Base-by-base conservation (phyloP, 2,797 vertebrate species). In the Spatula versicolor region DNA sequence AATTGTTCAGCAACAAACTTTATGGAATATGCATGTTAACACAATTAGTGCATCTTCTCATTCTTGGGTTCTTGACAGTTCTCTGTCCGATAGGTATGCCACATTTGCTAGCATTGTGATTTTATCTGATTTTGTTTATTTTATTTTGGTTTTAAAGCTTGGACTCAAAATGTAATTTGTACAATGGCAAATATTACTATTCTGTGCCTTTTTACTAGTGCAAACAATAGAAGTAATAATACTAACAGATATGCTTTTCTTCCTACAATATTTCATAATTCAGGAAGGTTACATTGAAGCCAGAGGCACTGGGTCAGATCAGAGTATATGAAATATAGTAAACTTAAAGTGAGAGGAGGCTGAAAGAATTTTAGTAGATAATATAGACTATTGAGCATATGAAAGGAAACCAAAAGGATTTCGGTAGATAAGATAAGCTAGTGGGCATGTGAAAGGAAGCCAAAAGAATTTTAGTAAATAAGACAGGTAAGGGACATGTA, bases 221-320 rank as follows among this genome's bases (percentile, higher is more conserved):
- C 33, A 64, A 78, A 43, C 3, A 54, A 45, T 15, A 2, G 1
- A 55, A 88, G 4, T 33, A 67, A n/a, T 66, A 54, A 20, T 23
- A n/a, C 11, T 76, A 62, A 50, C 9, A 77, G 19, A 66, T 25
- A 83, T 0, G 0, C 3, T 22, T 80, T 69, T 66, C 28, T 58
- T 58, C 10, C 14, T 28, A 18, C 7, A 28, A 8, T 21, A 68
- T 33, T n/a, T 76, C 21, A 58, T 41, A 91, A 58, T 50, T 13
- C 19, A 55, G 67, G 22, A 68, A 80, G 79, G 55, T 46, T 74
- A n/a, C 15, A 19, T 54, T 77, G 52, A 73, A 80, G 46, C 7
- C 46, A 67, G 33, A 50, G 10, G 4, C 11, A 46, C 7, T 41
- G 7, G 56, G 20, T 46, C 59, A 72, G 46, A 46, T 46, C 59